Conservation (phyloP, 2,113 vertebrate species). For the Larimichthys crocea region DNA sequence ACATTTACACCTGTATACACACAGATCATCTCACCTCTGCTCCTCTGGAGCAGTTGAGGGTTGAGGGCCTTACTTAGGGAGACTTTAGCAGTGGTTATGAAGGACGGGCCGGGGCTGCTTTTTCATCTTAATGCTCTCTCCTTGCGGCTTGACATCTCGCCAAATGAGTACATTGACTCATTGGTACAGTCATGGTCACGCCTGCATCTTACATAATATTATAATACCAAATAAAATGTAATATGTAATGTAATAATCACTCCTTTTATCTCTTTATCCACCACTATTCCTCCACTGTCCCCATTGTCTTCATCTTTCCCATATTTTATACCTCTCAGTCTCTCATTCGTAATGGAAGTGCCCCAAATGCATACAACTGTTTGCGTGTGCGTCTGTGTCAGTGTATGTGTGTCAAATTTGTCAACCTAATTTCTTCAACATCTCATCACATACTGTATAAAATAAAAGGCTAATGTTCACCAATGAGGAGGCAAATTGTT, state of each 20-base stretch:
- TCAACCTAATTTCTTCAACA: background rate
- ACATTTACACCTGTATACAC: background rate
- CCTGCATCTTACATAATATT: background rate
- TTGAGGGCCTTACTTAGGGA: background rate
- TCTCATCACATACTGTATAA: background rate
- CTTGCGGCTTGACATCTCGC: background rate
- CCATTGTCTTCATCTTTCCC: background rate
- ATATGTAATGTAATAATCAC: no score
- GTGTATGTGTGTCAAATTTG: constrained; percentile 12
- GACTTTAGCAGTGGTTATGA: background rate
- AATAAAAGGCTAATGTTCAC: background rate
- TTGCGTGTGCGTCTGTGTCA: background rate
- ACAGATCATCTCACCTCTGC: background rate
- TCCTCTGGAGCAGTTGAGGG: background rate
- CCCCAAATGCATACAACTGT: constrained; percentile 6
- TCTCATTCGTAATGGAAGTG: constrained; percentile 57
- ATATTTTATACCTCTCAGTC: constrained; percentile 4
- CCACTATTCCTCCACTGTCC: background rate
- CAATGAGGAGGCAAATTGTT: background rate
- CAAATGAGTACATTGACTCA: background rate
- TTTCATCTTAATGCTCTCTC: background rate
- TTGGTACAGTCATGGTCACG: background rate
- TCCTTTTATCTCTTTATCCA: background rate
- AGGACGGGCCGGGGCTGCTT: no score
- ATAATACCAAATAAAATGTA: background rate